Conservation (phyloP, 1,140 invertebrate genomes). For the Hermetia illucens region DNA sequence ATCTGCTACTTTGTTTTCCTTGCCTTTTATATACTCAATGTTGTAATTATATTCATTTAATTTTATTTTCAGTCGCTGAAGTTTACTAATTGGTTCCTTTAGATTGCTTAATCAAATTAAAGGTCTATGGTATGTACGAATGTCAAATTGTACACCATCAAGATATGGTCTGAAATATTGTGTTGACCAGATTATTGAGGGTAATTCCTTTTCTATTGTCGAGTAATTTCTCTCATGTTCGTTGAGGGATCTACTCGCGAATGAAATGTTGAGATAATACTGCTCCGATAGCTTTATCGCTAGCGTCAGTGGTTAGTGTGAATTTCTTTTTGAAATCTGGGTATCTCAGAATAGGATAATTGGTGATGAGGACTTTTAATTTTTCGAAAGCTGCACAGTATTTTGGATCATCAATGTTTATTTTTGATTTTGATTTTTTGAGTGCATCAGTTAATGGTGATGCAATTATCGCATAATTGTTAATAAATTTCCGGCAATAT, state of each 20-base stretch:
- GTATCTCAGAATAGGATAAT: neutral
- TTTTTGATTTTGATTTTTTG: no score
- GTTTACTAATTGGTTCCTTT: neutral
- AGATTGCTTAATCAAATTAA: conserved; percentile 7
- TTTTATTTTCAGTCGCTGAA: conserved; percentile 8
- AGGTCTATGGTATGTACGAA: conserved; percentile 4
- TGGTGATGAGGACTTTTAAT: neutral
- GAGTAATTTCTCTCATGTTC: conserved; percentile 6
- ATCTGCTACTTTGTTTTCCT: conserved; percentile 7
- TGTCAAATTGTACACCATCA: conserved; percentile 5
- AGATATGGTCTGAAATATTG: conserved; percentile 8
- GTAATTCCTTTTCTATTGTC: conserved; percentile 6
- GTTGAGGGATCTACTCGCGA: conserved; percentile 1
- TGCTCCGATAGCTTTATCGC: neutral
- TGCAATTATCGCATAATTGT: conserved; percentile 10
- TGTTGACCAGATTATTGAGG: conserved; percentile 5
- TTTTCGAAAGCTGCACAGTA: neutral
- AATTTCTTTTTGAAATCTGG: neutral
- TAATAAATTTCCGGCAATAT: conserved; percentile 21
- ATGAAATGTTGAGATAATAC: no score
- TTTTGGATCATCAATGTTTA: no score
- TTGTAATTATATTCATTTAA: conserved; percentile 8
- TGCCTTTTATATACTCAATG: conserved; percentile 9
- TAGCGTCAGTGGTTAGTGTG: neutral
- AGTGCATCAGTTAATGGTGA: no score